Base-by-base conservation (phyloP, 2,888 invertebrate genomes). In the Tillus elongatus region DNA sequence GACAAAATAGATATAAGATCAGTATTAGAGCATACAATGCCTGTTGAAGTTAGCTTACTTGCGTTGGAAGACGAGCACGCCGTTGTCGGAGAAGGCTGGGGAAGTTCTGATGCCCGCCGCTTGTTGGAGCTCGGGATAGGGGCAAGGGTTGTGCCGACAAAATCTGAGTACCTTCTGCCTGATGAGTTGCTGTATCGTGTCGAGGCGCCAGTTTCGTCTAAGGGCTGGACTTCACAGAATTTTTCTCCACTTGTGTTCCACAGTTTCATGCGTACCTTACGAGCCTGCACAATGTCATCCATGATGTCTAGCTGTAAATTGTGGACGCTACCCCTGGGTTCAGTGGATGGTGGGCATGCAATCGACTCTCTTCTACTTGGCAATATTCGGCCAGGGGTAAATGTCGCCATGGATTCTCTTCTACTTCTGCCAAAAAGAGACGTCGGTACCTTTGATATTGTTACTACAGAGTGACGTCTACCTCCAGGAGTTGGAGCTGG, bases 261-360 rank as follows among this genome's bases (percentile, higher is more conserved):
- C 55, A 88, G 73, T 56, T 85, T 86, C 76, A 88, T 79, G 41
- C 85, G 77, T 1, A 85, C 78, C 70, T 87, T 87, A 33, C 84
- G 74, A 9, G 85, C 82, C 54, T 81, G 79, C 9, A 87, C 82
- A 43, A 88, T 88, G 56, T 88, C 86, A 53, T 88, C 88, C 87
- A 88, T 87, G 47, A 88, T 87, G 57, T 88, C 88, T 51, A 88
- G 66, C 58, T 86, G 85, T 4, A 88, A 70, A 57, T 87, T 88
- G 61, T 87, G 87, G 28, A 82, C 79, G 62, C 86, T 86, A 36
- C 86, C 84, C 31, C 73, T 64, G 28, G 79, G 70, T 53, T 82
- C 82, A 33, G 81, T 79, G 28, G 84, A 77, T 32, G 85, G 79
- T 33, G 83, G 79, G 46, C 83, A 82, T 9, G 66, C 58, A 4